A percentile compares a stretch with the other conserved stretches of the same genome.
Conservation (phyloP, 2,797 vertebrate genomes). For the Siniperca undulata region DNA sequence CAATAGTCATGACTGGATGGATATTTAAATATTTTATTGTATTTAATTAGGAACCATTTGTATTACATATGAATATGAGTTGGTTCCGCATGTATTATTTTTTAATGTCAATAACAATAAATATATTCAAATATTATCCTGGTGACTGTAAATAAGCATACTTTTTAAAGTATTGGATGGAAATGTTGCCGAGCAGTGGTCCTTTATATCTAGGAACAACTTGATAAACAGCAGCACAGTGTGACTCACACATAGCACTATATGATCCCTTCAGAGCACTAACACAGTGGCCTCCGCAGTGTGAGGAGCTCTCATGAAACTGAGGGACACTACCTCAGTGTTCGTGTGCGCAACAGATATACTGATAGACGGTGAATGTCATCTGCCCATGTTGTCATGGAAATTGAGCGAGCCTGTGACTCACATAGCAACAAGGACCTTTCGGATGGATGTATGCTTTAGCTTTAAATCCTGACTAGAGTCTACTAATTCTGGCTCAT, state of each 20-base stretch:
- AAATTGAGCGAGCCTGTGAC: constrained; percentile 70
- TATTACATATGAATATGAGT: not conserved
- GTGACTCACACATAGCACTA: constrained; percentile 5
- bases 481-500: constrained; percentile 24
- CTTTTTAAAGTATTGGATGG: constrained; percentile 15
- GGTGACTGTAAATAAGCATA: too few relatives aligned
- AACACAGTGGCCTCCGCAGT: not conserved
- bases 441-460: constrained; percentile 52
- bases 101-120: constrained; percentile 39
- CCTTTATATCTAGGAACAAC: not conserved
- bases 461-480: constrained; percentile 54
- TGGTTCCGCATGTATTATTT: not conserved
- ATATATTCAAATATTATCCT: constrained; percentile 15
- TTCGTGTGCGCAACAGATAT: constrained; percentile 58
- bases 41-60: constrained; percentile 18
- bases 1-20: constrained; percentile 27
- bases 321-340: constrained; percentile 40
- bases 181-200: constrained; percentile 10
- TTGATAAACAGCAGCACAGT: not conserved
- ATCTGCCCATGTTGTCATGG: constrained; percentile 75
- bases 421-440: constrained; percentile 74
- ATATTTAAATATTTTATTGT: constrained; percentile 15
- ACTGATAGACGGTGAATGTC: constrained; percentile 63
- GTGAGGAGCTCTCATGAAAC: constrained; percentile 42
- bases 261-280: not conserved